Percentiles rank a stretch among this genome's conserved stretches.
These are phyloP conservation scores for Agrochola circellaris DNA, from an alignment of 2,888 invertebrate genomes.

Conservation along the genomic window DNA sequence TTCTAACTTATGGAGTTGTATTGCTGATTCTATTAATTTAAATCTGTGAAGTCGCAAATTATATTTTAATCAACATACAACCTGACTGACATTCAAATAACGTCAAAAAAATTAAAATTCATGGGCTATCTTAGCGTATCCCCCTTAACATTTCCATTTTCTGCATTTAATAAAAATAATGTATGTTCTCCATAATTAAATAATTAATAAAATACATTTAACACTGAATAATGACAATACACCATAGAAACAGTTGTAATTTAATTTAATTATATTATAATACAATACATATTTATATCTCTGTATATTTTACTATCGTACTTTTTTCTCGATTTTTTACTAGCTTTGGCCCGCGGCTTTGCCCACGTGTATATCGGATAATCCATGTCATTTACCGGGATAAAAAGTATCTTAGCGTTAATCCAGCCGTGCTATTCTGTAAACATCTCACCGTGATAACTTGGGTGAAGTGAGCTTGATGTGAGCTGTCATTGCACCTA, in stretches of 20 bases:
- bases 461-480: too few relatives aligned
- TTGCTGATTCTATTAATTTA: too few relatives aligned
- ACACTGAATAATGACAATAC: not conserved
- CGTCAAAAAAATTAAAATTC: too few relatives aligned
- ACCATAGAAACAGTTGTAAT: constrained; percentile 1
- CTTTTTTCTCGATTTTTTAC: not conserved
- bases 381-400: not conserved
- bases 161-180: not conserved
- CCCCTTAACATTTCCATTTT: not conserved
- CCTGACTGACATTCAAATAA: too few relatives aligned
- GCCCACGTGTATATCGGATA: too few relatives aligned
- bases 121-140: not conserved
- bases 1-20: too few relatives aligned
- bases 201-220: not conserved
- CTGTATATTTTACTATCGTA: not conserved
- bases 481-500: too few relatives aligned
- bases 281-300: not conserved
- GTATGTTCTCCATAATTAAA: not conserved
- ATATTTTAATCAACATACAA: too few relatives aligned
- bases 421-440: too few relatives aligned
- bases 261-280: constrained; percentile 5
- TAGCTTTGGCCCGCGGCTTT: too few relatives aligned
- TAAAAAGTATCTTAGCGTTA: not conserved
- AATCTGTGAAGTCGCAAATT: too few relatives aligned
- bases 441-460: too few relatives aligned